Percentiles rank a stretch among this genome's conserved stretches.
Evolutionary conservation across 1,140 invertebrate genomes (phyloP).

Genomic region (Pararge aegeria): DNA sequence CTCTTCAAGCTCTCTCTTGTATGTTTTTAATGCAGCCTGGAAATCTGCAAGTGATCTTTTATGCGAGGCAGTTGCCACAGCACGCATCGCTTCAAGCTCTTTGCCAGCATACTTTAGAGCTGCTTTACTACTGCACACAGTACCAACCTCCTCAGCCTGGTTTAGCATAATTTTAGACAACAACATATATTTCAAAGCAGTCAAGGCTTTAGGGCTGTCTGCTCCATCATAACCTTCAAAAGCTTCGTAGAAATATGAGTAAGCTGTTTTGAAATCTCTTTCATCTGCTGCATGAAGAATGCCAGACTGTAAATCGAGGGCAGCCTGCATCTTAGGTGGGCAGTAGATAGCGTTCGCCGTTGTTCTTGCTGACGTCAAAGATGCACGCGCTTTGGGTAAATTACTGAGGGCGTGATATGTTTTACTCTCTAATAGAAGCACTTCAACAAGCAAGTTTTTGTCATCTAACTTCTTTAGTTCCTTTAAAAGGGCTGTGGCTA

Average conservation of each 20-base stretch:
- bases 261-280: slow-evolving; percentile 99
- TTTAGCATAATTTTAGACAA: slow-evolving; percentile 99
- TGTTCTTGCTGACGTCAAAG: slow-evolving; percentile 97
- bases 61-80: slow-evolving; percentile 96
- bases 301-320: slow-evolving; percentile 98
- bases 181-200: slow-evolving; percentile 99
- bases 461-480: slow-evolving; percentile 99
- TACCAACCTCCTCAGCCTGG: slow-evolving; percentile 96
- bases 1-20: slow-evolving; percentile 94
- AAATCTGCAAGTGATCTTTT: slow-evolving; percentile 98
- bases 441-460: slow-evolving; percentile 98
- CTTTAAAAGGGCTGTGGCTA: slow-evolving; percentile 92
- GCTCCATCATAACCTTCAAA: slow-evolving; percentile 99
- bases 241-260: slow-evolving; percentile 99
- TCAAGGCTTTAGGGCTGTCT: slow-evolving; percentile 94
- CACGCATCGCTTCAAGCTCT: slow-evolving; percentile 98
- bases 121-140: slow-evolving; percentile 97
- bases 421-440: slow-evolving; percentile 98
- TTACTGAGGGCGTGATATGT: slow-evolving; percentile 98
- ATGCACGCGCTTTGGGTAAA: slow-evolving; percentile 97
- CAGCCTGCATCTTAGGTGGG: slow-evolving; percentile 98
- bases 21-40: slow-evolving; percentile 89
- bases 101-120: slow-evolving; percentile 97
- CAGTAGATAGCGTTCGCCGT: slow-evolving; percentile 99
- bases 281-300: slow-evolving; percentile 99